A percentile compares a stretch with the other conserved stretches of the same genome.
phyloP scores from a whole-genome alignment of 2,797 vertebrate genomes.

The Parambassis ranga region DNA sequence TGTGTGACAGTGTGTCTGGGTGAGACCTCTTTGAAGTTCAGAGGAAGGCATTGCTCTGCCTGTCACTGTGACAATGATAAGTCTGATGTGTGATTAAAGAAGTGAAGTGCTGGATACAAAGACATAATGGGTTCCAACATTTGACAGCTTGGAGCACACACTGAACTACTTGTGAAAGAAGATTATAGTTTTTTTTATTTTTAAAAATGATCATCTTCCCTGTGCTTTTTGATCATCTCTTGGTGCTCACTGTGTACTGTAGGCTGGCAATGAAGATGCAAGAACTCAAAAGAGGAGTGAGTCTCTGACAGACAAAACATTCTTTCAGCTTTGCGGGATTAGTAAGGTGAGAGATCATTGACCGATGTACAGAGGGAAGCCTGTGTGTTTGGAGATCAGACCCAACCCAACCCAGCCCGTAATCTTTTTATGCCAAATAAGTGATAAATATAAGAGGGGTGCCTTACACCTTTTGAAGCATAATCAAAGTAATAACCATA shows the following conservation, averaged over 20 bases:
- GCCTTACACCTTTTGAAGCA: conserved; percentile 26
- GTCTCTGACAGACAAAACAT: conserved; percentile 5
- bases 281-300: neutral
- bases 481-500: conserved; percentile 56
- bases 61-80: conserved; percentile 31
- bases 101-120: conserved; percentile 27
- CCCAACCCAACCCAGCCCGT: neutral
- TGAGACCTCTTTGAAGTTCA: conserved; percentile 54
- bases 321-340: conserved; percentile 30
- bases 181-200: conserved; percentile 39
- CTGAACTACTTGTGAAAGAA: conserved; percentile 37
- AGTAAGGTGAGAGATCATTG: conserved; percentile 16
- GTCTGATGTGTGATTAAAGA: conserved; percentile 64
- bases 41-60: conserved; percentile 33
- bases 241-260: neutral
- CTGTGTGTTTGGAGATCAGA: neutral
- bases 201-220: conserved; percentile 41
- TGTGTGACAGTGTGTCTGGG: conserved; percentile 33
- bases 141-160: conserved; percentile 42
- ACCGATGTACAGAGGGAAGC: neutral
- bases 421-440: conserved; percentile 31
- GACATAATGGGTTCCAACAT: conserved; percentile 37
- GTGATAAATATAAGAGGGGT: conserved; percentile 31
- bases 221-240: conserved; percentile 37
- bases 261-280: neutral